Evolutionary conservation across 2,797 vertebrate species (phyloP), one percentile per base, ranked within the genome.

Genomic region (Okamejei kenojei): DNA sequence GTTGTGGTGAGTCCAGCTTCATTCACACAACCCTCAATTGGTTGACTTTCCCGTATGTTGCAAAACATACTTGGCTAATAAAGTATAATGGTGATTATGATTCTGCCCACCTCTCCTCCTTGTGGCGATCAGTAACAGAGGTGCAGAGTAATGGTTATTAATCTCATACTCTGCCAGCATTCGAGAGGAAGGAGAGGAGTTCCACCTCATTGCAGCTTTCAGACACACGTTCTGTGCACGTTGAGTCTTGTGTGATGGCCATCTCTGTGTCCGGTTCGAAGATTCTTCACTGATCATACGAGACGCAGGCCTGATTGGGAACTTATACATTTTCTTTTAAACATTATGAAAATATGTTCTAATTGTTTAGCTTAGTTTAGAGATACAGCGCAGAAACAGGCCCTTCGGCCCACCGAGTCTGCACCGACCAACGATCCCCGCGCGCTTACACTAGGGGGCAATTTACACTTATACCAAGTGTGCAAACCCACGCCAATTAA

Each of bases 81-180:
- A 4, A 3, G 45, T 45, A 45, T 45, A 45, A 45, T 45, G 45
- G 4, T 45, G 4, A 45, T 4, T 45, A 3, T 45, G 45, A 45
- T 58, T 26, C 5, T 58, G 45, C 9, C 29, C 10, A 54, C 88
- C 71, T 4, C 35, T 74, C 68, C 6, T 91, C 35, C 7, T 15
- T 88, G 63, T 74, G 23, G 17, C 21, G 21, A 90, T 90, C 88
- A 0, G 23, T 90, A 86, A 23, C 38, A 23, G 71, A 45, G 68
- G 90, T 45, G 19, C 35, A 71, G 88, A 91, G 88, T 91, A 73
- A 45, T 45, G 84, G 61, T 68, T 88, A 32, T 65, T 65, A 23
- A 19, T 21, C 11, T 91, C 35, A 23, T 45, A 74, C 68, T 74
- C 23, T 71, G 90, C 68, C 90, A 38, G n/a, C 17, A 91, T 91